Percentiles rank a stretch among this genome's conserved stretches.
phyloP scores from a whole-genome alignment of 64 coral and sea anemone species.

The Actinia tenebrosa region DNA sequence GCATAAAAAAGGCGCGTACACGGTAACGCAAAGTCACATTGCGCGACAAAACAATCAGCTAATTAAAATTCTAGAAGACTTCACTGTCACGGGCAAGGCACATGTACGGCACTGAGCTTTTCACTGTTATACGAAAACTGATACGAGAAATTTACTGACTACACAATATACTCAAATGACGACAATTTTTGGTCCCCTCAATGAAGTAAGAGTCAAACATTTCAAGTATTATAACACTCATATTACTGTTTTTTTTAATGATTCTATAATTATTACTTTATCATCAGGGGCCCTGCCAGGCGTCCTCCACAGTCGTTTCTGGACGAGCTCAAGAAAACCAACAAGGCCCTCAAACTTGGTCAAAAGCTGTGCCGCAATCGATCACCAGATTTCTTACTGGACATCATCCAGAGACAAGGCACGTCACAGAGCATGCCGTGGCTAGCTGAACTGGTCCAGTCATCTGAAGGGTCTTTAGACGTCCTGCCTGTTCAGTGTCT shows the following conservation, averaged over 20 bases:
- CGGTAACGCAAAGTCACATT: no score
- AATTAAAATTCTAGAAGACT: no score
- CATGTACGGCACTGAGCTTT: no score
- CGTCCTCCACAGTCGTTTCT: constrained; percentile 79
- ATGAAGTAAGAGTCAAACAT: no score
- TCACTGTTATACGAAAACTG: no score
- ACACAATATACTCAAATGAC: no score
- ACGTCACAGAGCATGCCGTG: constrained; percentile 95
- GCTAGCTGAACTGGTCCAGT: constrained; percentile 93
- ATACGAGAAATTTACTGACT: no score
- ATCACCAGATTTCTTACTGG: constrained; percentile 88
- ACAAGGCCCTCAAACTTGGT: constrained; percentile 71
- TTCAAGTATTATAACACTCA: no score
- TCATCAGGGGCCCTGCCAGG: constrained; percentile 66
- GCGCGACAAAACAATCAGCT: no score
- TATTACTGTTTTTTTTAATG: not conserved
- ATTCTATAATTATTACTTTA: not conserved
- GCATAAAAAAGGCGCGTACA: no score
- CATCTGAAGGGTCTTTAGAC: constrained; percentile 87
- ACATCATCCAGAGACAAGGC: constrained; percentile 95
- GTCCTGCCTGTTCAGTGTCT: constrained; percentile 91
- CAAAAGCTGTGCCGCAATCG: constrained; percentile 86
- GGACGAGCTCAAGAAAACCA: constrained; percentile 76
- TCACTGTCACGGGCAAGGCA: no score
- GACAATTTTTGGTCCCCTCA: no score